Evolutionary conservation across 2,113 vertebrate species (phyloP).

Genomic region (Chloroceryle aenea): DNA sequence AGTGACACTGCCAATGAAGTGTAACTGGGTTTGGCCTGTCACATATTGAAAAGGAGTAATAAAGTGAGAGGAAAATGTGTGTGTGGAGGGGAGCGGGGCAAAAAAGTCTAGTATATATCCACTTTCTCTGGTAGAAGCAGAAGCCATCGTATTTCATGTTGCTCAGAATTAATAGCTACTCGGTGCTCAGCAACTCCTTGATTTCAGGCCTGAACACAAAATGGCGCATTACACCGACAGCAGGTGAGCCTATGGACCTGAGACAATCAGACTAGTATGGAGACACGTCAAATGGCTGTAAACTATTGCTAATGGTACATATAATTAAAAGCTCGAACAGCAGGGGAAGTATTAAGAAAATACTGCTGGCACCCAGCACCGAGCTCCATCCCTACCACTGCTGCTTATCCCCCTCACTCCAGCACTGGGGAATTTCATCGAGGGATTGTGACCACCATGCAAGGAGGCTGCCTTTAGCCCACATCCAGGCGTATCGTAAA

Average conservation of each 20-base stretch:
- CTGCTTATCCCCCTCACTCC: neutral
- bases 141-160: neutral
- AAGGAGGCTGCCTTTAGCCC: too few species aligned
- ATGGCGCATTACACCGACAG: accelerated
- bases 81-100: too few species aligned
- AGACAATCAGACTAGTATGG: neutral
- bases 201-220: neutral
- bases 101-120: neutral
- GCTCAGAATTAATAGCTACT: neutral
- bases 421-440: accelerated
- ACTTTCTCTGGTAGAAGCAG: neutral
- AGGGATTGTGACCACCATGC: too few species aligned
- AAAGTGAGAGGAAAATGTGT: neutral
- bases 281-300: neutral
- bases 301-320: neutral
- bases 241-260: accelerated
- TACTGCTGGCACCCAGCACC: neutral
- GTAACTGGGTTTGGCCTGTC: neutral
- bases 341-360: neutral
- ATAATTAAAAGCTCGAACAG: neutral
- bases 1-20: neutral
- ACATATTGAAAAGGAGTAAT: neutral
- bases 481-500: accelerated
- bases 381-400: neutral
- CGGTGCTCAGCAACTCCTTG: neutral